Percentiles rank a stretch among this genome's conserved stretches.
These are phyloP conservation scores for Orthonevra nobilis DNA, from an alignment of 2,888 invertebrate genomes.

Conservation along the genomic window DNA sequence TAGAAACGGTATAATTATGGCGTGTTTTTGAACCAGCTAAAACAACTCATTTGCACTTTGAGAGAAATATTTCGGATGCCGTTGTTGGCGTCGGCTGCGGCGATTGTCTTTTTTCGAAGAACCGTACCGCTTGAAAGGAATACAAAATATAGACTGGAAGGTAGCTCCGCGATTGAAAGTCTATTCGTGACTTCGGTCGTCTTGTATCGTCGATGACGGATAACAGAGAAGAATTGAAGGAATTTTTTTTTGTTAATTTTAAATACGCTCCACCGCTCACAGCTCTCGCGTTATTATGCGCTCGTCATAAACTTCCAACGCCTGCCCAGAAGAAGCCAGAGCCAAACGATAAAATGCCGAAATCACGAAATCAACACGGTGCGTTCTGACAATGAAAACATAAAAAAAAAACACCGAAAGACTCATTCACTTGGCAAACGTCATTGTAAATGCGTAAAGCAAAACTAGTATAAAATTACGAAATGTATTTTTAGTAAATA, in stretches of 20 bases:
- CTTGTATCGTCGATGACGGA: slow-evolving; percentile 41
- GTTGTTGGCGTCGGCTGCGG: too few relatives aligned
- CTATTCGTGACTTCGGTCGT: slow-evolving; percentile 4
- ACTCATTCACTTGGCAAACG: slow-evolving; percentile 44
- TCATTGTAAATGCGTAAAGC: slow-evolving; percentile 58
- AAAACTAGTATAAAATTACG: slow-evolving; percentile 62
- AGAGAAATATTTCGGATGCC: too few relatives aligned
- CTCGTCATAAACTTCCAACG: slow-evolving; percentile 67
- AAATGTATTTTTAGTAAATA: slow-evolving; percentile 68
- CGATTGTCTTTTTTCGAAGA: too few relatives aligned
- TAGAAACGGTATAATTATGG: slow-evolving; percentile 37
- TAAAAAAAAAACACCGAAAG: slow-evolving; percentile 1
- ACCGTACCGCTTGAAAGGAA: slow-evolving; percentile 40
- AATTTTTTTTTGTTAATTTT: too few relatives aligned
- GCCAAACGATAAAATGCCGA: slow-evolving; percentile 11
- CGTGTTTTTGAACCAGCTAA: slow-evolving; percentile 28
- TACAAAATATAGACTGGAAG: slow-evolving; percentile 53
- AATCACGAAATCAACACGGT: neutral
- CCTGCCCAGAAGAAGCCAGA: slow-evolving; percentile 45
- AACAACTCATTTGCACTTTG: neutral
- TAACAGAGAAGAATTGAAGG: slow-evolving; percentile 9
- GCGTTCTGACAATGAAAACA: slow-evolving; percentile 1
- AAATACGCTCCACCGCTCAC: slow-evolving; percentile 30
- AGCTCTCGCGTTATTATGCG: slow-evolving; percentile 18
- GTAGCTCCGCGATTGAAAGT: slow-evolving; percentile 9